phyloP scores from a whole-genome alignment of 1,140 invertebrate species.

The Brachionus asplanchnoidis region DNA sequence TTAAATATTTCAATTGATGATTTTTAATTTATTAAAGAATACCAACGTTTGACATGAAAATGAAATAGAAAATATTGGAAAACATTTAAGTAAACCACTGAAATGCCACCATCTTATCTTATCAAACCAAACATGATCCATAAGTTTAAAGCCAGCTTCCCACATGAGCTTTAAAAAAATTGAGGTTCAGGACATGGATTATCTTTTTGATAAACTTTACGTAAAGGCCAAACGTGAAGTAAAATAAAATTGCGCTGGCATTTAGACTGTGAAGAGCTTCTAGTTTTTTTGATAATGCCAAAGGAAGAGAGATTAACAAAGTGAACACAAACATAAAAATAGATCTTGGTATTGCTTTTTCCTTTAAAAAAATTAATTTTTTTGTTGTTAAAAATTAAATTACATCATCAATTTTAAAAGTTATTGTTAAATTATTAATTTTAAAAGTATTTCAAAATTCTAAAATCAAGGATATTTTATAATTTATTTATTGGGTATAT shows the following conservation, averaged over 20 bases:
- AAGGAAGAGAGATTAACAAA: slow-evolving; percentile 77
- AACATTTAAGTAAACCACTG: slow-evolving; percentile 54
- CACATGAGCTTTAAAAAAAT: neutral
- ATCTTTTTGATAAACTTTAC: slow-evolving; percentile 58
- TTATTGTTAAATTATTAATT: neutral
- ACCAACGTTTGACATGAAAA: slow-evolving; percentile 82
- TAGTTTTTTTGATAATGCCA: slow-evolving; percentile 82
- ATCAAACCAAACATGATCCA: neutral
- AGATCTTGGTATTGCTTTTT: slow-evolving; percentile 66
- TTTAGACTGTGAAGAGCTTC: slow-evolving; percentile 80
- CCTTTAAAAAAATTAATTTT: slow-evolving; percentile 54
- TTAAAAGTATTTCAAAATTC: neutral
- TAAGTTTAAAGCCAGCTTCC: neutral
- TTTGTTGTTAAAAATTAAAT: too few species aligned
- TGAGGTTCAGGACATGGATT: neutral
- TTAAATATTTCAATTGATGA: neutral
- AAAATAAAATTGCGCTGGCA: slow-evolving; percentile 82
- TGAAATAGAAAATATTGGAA: slow-evolving; percentile 91
- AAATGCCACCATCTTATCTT: slow-evolving; percentile 45
- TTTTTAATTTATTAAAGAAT: neutral
- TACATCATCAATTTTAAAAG: too few species aligned
- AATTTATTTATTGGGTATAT: too few species aligned
- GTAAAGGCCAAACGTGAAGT: slow-evolving; percentile 78
- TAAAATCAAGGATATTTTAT: neutral
- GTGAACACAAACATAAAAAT: slow-evolving; percentile 62